Evolutionary conservation across 2,113 vertebrate species (phyloP).

Genomic region (Tricholaema leucomelas): DNA sequence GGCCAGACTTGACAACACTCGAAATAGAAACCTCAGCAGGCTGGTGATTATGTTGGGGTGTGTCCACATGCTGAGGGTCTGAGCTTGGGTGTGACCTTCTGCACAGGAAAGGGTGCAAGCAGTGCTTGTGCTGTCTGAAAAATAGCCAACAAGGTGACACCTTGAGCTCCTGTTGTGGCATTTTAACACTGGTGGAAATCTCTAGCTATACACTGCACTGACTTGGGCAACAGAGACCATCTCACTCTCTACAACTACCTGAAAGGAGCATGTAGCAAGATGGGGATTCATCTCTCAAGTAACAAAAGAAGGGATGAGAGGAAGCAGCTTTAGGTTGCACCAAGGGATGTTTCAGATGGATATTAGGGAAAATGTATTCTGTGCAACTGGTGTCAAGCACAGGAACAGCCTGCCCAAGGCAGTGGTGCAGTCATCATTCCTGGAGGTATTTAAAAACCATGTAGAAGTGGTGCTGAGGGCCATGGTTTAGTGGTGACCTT

Average conservation of each 20-base stretch:
- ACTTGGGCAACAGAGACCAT: not conserved
- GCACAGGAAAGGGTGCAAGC: not conserved
- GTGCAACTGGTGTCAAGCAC: not conserved
- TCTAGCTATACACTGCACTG: not conserved
- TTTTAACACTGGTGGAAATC: not conserved
- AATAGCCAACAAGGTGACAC: not conserved
- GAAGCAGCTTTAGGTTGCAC: not conserved
- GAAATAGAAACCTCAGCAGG: not conserved
- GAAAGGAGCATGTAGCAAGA: not conserved
- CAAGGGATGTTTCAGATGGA: not conserved
- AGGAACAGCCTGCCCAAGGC: not conserved
- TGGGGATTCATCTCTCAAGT: not conserved
- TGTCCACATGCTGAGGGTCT: accelerated
- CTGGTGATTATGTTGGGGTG: accelerated
- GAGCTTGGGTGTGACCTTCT: not conserved
- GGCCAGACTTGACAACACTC: not conserved
- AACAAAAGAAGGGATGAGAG: not conserved
- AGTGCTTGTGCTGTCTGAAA: not conserved
- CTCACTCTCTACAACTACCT: not conserved
- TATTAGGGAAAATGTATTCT: not conserved
- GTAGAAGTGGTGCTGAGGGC: not conserved
- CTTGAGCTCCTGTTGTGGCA: not conserved
- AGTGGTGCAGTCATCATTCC: not conserved
- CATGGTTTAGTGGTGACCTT: not conserved
- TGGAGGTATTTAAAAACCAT: not conserved